Percentiles rank a stretch among this genome's conserved stretches.
Evolutionary conservation across 92 coral and sea anemone species (phyloP).

Genomic region (Zoanthus gigantus): DNA sequence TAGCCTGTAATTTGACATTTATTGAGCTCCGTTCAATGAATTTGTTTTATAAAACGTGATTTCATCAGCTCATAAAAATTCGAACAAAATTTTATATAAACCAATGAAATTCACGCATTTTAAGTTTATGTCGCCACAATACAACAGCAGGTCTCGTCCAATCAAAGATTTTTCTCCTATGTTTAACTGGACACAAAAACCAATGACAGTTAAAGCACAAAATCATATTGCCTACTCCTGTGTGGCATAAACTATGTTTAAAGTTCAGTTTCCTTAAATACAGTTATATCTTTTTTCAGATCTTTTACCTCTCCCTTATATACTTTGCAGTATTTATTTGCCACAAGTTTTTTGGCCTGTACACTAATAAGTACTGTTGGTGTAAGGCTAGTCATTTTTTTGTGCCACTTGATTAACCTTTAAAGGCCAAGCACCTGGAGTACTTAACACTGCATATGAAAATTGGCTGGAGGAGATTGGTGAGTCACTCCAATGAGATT

Average conservation of each 20-base stretch:
- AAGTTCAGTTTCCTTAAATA: slow-evolving; percentile 59
- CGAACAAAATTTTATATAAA: no score
- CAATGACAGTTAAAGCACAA: background rate
- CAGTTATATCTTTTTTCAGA: slow-evolving; percentile 55
- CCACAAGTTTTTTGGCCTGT: slow-evolving; percentile 48
- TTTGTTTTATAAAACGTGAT: no score
- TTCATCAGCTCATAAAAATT: no score
- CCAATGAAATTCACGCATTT: no score
- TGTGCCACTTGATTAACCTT: slow-evolving; percentile 50
- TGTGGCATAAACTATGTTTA: slow-evolving; percentile 20
- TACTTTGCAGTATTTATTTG: slow-evolving; percentile 47
- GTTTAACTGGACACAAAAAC: background rate
- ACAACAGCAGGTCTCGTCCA: no score
- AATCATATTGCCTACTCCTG: slow-evolving; percentile 17
- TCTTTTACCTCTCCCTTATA: slow-evolving; percentile 48
- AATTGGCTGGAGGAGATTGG: slow-evolving; percentile 48
- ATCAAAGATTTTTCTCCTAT: no score
- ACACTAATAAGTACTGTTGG: slow-evolving; percentile 51
- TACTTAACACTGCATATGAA: slow-evolving; percentile 29
- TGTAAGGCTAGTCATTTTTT: slow-evolving; percentile 55
- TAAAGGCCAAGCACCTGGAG: slow-evolving; percentile 35
- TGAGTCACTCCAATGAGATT: slow-evolving; percentile 47
- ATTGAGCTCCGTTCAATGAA: no score
- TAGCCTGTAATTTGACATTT: no score
- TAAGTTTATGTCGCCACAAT: no score